Conservation (phyloP, 2,888 invertebrate species). For the Aricia artaxerxes region DNA sequence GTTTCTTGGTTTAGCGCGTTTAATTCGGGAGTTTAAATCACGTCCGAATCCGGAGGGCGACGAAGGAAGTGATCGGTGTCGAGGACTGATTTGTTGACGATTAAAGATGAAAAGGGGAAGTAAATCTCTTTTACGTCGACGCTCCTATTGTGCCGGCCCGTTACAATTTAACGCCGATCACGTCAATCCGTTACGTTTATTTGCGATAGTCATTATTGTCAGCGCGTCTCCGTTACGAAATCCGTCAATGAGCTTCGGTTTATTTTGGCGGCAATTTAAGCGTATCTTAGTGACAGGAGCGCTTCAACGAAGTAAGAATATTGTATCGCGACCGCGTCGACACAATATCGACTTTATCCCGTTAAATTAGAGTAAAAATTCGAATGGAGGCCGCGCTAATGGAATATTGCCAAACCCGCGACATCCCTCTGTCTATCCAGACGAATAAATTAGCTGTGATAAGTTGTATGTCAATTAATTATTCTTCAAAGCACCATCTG, state of each 20-base stretch:
- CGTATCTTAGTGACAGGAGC: slow-evolving; percentile 60
- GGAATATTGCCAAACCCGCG: slow-evolving; percentile 73
- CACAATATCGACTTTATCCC: slow-evolving; percentile 45
- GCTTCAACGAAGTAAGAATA: slow-evolving; percentile 56
- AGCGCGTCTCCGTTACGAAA: slow-evolving; percentile 60
- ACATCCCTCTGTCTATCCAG: slow-evolving; percentile 72
- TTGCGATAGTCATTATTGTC: slow-evolving; percentile 51
- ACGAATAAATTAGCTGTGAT: slow-evolving; percentile 79
- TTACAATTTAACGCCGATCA: slow-evolving; percentile 31
- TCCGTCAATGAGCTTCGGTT: slow-evolving; percentile 63
- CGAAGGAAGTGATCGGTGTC: slow-evolving; percentile 6
- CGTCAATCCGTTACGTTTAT: slow-evolving; percentile 44
- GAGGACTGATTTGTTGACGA: slow-evolving; percentile 17
- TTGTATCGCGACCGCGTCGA: slow-evolving; percentile 35
- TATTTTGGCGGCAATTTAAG: slow-evolving; percentile 74
- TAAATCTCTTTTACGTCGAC: slow-evolving; percentile 7
- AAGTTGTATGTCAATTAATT: slow-evolving; percentile 80
- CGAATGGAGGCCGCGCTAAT: slow-evolving; percentile 43
- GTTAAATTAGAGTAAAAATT: slow-evolving; percentile 44
- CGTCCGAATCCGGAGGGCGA: not conserved
- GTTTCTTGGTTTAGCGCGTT: not conserved
- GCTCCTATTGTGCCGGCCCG: slow-evolving; percentile 4
- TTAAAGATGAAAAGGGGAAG: slow-evolving; percentile 1
- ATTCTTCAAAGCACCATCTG: slow-evolving; percentile 80
- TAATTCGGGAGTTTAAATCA: not conserved